These are phyloP conservation scores for Apamea anceps DNA, from an alignment of 2,888 invertebrate genomes.

Conservation along the genomic window DNA sequence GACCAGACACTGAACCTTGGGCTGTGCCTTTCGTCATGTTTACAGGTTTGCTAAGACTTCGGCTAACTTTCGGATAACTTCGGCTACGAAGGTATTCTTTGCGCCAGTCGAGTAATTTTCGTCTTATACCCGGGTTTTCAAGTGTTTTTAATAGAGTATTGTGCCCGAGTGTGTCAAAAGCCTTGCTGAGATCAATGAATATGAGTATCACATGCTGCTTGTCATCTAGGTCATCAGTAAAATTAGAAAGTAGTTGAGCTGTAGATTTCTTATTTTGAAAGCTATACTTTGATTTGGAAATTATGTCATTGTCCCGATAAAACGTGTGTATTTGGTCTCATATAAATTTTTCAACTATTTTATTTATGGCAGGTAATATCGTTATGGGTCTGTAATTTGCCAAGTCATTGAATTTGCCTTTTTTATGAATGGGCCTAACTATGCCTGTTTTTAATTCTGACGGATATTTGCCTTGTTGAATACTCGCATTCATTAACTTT, in stretches of 20 bases:
- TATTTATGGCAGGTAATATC: neutral
- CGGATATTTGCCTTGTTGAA: neutral
- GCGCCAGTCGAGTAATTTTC: neutral
- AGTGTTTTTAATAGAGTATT: neutral
- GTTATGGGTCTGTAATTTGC: conserved; percentile 2
- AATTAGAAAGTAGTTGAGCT: neutral
- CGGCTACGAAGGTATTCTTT: neutral
- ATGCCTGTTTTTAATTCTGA: conserved; percentile 1
- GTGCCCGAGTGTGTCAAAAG: neutral
- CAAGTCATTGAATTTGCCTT: neutral
- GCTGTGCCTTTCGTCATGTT: neutral
- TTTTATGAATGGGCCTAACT: neutral
- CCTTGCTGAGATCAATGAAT: neutral
- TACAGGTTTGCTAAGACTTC: neutral
- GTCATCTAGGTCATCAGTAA: neutral
- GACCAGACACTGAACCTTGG: neutral
- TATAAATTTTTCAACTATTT: neutral
- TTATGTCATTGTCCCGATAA: neutral
- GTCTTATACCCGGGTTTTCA: neutral
- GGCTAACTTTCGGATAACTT: neutral
- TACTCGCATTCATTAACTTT: neutral
- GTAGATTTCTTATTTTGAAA: neutral
- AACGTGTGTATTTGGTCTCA: neutral
- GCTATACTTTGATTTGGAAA: neutral
- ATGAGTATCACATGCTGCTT: neutral